A percentile compares a stretch with the other conserved stretches of the same genome.
Conservation (phyloP, 2,888 invertebrate genomes). For the Trichogramma evanescens region DNA sequence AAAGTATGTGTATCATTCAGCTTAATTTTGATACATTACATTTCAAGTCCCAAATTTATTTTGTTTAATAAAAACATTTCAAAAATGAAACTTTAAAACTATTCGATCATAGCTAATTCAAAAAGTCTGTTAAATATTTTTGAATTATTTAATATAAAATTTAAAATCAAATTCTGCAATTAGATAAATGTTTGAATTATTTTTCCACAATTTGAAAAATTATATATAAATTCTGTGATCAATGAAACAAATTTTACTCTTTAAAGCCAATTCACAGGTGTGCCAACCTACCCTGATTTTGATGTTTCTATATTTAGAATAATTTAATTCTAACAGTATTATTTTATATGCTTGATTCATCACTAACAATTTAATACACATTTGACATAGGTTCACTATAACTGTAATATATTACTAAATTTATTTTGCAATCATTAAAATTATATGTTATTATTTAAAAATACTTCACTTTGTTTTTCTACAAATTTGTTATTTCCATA, state of each 20-base stretch:
- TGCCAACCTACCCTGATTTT: conserved; percentile 13
- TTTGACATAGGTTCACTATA: background rate
- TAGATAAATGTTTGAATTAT: background rate
- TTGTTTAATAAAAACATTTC: no score
- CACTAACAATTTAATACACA: conserved; percentile 8
- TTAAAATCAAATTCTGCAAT: no score
- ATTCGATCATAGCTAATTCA: background rate
- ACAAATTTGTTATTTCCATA: background rate
- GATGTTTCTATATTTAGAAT: conserved; percentile 5
- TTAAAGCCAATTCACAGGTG: background rate
- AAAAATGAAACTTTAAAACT: background rate
- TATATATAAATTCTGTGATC: background rate
- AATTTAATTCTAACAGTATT: conserved; percentile 3
- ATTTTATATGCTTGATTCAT: conserved; percentile 8
- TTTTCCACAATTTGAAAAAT: background rate
- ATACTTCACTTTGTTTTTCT: background rate
- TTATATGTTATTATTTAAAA: background rate
- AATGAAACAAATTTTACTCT: background rate
- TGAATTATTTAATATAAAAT: no score
- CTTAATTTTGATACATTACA: background rate
- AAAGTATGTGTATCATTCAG: background rate
- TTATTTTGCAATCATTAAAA: background rate
- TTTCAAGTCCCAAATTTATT: no score
- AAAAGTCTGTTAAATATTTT: no score
- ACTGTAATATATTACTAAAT: conserved; percentile 2